phyloP scores from a whole-genome alignment of 2,113 vertebrate species.

The Salvelinus fontinalis region DNA sequence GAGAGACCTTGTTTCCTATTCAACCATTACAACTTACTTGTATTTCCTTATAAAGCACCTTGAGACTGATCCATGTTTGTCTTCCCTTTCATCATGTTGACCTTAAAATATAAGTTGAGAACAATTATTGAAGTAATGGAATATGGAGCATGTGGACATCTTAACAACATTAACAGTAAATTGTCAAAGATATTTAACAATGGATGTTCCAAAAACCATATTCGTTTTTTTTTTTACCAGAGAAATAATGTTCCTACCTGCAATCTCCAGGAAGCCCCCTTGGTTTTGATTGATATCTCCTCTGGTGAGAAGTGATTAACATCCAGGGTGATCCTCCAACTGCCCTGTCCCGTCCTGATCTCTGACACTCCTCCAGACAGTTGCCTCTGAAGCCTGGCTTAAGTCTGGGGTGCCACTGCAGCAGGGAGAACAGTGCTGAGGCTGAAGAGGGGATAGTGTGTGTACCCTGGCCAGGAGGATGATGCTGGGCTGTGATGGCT shows the following conservation, averaged over 20 bases:
- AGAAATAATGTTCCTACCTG: constrained; percentile 53
- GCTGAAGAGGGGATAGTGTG: constrained; percentile 45
- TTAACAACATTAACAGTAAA: neutral
- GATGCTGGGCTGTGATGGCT: no score
- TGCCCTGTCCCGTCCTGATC: constrained; percentile 50
- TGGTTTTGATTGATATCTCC: constrained; percentile 70
- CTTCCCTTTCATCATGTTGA: constrained; percentile 69
- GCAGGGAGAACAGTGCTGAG: constrained; percentile 26
- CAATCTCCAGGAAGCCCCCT: constrained; percentile 70
- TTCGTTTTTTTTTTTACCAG: neutral
- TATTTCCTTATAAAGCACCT: constrained; percentile 74
- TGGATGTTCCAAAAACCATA: neutral
- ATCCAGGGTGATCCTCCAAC: constrained; percentile 71
- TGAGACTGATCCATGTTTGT: constrained; percentile 66
- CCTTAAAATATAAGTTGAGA: constrained; percentile 45
- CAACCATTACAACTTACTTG: constrained; percentile 56
- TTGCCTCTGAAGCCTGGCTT: constrained; percentile 11
- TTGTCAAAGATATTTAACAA: neutral
- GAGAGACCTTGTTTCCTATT: neutral
- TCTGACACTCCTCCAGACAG: constrained; percentile 59
- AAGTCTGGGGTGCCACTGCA: neutral
- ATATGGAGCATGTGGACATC: no score
- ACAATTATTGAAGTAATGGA: neutral
- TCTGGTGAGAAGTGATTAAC: constrained; percentile 71
- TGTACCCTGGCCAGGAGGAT: constrained; percentile 55